A percentile compares a stretch with the other conserved stretches of the same genome.
phyloP scores from a whole-genome alignment of 2,113 vertebrate genomes.

The Malurus elegans region DNA sequence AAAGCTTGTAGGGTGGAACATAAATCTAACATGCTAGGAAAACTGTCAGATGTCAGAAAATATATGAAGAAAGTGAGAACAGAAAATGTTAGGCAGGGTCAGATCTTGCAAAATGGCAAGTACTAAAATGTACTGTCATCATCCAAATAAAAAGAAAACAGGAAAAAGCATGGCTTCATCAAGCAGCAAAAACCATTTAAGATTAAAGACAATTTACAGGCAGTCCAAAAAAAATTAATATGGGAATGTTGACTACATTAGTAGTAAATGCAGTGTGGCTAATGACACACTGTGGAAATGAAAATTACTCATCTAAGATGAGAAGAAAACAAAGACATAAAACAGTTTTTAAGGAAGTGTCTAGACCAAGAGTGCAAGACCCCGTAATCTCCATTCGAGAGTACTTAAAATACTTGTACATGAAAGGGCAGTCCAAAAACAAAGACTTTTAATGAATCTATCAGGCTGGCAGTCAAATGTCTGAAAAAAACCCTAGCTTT shows the following conservation, averaged over 20 bases:
- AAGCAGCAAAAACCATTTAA: not conserved
- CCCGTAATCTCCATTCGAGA: not conserved
- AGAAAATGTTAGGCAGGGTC: not conserved
- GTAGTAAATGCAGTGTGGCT: not conserved
- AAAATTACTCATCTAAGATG: constrained; percentile 24
- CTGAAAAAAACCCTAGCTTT: not conserved
- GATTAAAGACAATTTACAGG: constrained; percentile 20
- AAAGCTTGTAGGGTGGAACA: not conserved
- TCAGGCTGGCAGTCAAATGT: not conserved
- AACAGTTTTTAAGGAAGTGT: not conserved
- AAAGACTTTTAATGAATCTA: not conserved
- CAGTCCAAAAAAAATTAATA: constrained; percentile 36
- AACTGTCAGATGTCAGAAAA: constrained; percentile 38
- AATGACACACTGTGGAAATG: not conserved
- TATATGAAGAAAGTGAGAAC: not conserved
- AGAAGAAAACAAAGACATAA: constrained; percentile 34
- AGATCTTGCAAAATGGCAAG: constrained; percentile 7
- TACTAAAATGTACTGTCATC: constrained; percentile 27
- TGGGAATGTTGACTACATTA: not conserved
- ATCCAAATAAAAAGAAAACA: constrained; percentile 7
- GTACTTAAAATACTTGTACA: not conserved
- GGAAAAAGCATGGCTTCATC: not conserved
- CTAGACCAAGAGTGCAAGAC: not conserved
- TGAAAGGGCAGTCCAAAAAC: not conserved
- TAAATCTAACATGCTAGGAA: constrained; percentile 2